These are phyloP conservation scores for Tringa solitaria DNA, from an alignment of 2,113 vertebrate species.

Conservation along the genomic window DNA sequence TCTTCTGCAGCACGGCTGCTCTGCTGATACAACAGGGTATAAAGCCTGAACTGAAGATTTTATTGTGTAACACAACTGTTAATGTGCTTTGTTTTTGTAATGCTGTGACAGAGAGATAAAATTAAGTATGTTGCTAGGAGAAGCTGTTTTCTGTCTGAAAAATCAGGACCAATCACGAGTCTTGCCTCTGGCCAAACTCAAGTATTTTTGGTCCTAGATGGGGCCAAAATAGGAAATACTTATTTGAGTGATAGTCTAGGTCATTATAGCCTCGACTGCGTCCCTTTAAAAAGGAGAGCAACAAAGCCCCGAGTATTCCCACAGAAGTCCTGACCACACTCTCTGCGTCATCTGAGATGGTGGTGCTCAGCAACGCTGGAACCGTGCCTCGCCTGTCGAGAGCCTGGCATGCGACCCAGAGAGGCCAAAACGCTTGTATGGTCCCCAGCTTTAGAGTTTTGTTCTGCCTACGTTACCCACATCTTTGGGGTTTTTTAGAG, in stretches of 20 bases:
- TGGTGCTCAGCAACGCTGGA: constrained; percentile 54
- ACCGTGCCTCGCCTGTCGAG: background rate
- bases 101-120: background rate
- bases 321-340: constrained; percentile 23
- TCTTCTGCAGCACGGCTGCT: background rate
- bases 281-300: constrained; percentile 28
- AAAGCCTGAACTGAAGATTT: background rate
- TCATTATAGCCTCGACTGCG: background rate
- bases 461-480: background rate
- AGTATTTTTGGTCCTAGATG: background rate
- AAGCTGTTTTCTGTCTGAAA: background rate
- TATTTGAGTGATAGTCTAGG: constrained; percentile 29
- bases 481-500: background rate
- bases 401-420: background rate
- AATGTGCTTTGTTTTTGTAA: background rate
- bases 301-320: constrained; percentile 29
- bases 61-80: background rate
- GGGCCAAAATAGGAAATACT: constrained; percentile 30
- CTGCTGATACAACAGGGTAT: background rate
- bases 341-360: constrained; percentile 10
- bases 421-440: background rate
- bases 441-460: background rate
- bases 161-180: background rate
- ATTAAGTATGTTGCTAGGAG: constrained; percentile 9
- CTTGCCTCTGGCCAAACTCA: background rate